Conservation (phyloP, 1,140 invertebrate genomes). For the Drosophila neocordata region DNA sequence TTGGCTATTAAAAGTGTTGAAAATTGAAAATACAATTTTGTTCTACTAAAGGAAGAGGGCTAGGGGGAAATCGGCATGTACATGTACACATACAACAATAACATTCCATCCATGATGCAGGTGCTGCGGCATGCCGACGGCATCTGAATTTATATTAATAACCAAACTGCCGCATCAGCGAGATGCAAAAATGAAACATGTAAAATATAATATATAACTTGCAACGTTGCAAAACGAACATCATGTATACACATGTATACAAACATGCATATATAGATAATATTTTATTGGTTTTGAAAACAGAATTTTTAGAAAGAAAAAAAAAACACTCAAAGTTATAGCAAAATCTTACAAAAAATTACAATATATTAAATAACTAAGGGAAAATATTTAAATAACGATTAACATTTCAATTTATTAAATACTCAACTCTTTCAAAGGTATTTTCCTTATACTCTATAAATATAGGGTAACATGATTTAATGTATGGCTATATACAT, state of each 20-base stretch:
- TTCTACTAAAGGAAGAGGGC: slow-evolving; percentile 46
- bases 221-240: too few species aligned
- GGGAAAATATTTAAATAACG: too few species aligned
- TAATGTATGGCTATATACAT: too few species aligned
- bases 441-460: too few species aligned
- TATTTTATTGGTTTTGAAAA: neutral
- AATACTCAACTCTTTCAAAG: too few species aligned
- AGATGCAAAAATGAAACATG: neutral
- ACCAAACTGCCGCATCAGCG: neutral
- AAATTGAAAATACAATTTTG: slow-evolving; percentile 74
- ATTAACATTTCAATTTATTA: too few species aligned
- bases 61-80: too few species aligned
- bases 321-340: neutral
- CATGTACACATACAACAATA: slow-evolving; percentile 55
- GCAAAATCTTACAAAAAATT: too few species aligned
- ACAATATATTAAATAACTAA: too few species aligned
- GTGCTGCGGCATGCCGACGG: neutral
- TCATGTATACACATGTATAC: too few species aligned
- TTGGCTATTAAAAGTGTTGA: slow-evolving; percentile 79
- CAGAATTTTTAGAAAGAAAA: neutral
- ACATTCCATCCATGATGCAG: slow-evolving; percentile 26
- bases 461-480: too few species aligned
- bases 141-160: slow-evolving; percentile 3
- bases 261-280: too few species aligned
- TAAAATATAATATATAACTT: neutral